Conservation (phyloP, 2,888 invertebrate species). For the Allygus modestus region DNA sequence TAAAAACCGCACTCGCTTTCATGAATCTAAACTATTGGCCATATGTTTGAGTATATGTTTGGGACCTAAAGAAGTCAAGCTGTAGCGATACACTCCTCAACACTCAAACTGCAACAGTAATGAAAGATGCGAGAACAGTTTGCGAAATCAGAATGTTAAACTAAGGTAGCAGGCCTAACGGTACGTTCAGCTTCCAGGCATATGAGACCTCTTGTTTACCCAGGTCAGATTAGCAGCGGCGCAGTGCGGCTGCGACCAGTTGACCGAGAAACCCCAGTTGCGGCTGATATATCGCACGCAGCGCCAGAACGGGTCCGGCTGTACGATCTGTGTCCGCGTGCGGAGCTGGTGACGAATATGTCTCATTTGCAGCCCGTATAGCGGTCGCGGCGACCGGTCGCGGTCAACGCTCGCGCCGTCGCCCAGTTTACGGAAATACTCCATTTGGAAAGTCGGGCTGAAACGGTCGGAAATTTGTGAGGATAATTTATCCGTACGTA, state of each 20-base stretch:
- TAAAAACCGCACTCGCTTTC: too few species aligned
- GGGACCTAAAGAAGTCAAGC: too few species aligned
- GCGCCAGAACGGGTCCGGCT: slow-evolving; percentile 52
- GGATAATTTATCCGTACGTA: not conserved
- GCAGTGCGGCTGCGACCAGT: not conserved
- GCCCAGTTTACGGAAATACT: slow-evolving; percentile 22
- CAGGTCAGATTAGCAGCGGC: not conserved
- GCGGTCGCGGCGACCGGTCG: not conserved
- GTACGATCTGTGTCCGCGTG: slow-evolving; percentile 49
- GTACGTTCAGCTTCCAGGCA: not conserved
- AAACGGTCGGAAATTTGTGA: slow-evolving; percentile 12
- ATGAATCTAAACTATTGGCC: too few species aligned
- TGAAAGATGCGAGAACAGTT: too few species aligned
- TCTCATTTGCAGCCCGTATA: slow-evolving; percentile 47
- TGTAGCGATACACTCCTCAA: too few species aligned
- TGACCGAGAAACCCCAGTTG: slow-evolving; percentile 47
- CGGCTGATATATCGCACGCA: slow-evolving; percentile 43
- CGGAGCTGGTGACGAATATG: slow-evolving; percentile 38
- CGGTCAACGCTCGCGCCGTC: slow-evolving; percentile 45
- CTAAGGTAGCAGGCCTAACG: not conserved
- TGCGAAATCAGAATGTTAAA: not conserved
- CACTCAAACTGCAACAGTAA: too few species aligned
- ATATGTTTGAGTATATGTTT: too few species aligned
- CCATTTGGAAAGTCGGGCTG: slow-evolving; percentile 31
- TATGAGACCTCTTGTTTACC: slow-evolving; percentile 25